Conservation (phyloP, 1,140 invertebrate genomes). For the Trachelipus rathkii region DNA sequence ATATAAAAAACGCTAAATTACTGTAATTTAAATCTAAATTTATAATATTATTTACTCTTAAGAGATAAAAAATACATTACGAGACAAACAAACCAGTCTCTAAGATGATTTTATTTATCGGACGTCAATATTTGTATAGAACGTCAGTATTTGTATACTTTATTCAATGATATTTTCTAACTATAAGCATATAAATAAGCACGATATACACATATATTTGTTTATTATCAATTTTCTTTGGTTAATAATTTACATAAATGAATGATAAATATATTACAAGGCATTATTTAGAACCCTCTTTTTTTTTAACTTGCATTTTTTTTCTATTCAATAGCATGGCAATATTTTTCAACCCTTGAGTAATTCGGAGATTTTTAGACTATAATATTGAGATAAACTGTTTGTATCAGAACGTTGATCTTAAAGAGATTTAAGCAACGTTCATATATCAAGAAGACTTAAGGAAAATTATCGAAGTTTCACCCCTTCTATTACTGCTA, state of each 20-base stretch:
- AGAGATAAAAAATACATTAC: too few species aligned
- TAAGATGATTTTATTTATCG: too few species aligned
- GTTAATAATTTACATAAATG: not conserved
- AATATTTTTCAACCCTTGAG: not conserved
- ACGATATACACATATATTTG: too few species aligned
- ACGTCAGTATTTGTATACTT: too few species aligned
- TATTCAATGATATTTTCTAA: too few species aligned
- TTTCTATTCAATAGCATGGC: not conserved
- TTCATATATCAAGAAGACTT: conserved; percentile 5
- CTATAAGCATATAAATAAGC: too few species aligned
- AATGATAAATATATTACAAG: not conserved
- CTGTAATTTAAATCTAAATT: too few species aligned
- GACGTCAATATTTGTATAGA: too few species aligned
- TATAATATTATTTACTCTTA: too few species aligned
- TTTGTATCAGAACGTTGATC: not conserved
- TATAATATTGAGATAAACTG: conserved; percentile 9
- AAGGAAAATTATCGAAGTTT: not conserved
- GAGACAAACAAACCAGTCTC: too few species aligned
- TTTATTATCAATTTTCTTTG: not conserved
- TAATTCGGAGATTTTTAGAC: not conserved
- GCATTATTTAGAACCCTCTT: not conserved
- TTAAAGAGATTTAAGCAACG: not conserved
- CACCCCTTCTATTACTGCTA: conserved; percentile 6
- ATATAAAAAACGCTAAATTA: too few species aligned
- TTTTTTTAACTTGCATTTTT: conserved; percentile 2